Base-by-base conservation (phyloP, 2,113 vertebrate species). In the Loxodonta africana region DNA sequence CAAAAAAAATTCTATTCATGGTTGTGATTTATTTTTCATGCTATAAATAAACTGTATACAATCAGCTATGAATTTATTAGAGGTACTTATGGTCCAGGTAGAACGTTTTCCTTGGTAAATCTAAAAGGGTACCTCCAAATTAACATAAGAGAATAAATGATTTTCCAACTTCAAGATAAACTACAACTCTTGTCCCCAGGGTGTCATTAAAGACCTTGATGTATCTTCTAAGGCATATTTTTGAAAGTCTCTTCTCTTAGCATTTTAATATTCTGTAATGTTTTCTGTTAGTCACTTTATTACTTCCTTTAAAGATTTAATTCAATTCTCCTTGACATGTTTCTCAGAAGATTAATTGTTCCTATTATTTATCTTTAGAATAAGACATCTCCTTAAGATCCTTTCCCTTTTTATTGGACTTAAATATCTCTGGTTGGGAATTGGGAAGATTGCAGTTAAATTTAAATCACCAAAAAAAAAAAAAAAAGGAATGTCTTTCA, bases 201-300 rank as follows among this genome's bases (percentile, higher is more conserved):
- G 51, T 92, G 2, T 89, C 63, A 89, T 96, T 83, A 95, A 95
- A 96, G 76, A 82, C 17, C 85, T 92, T 83, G 63, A 84, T 63
- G 8, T 46, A 71, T 93, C 91, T 94, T 93, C 95, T 74, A 71
- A 95, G 87, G 78, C 87, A 83, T 87, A 83, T 71, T 96, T 97
- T 93, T 88, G 23, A 91, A 97, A 97, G 48, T 90, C 67, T 90
- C 28, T 97, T 96, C 73, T 91, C 93, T 83, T 14, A 37, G 62
- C 67, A 84, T 92, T 94, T 95, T 90, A 93, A 95, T 92, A 97
- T 80, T 95, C 89, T 95, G 5, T 7, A 90, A n/a, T 92, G 46
- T 90, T 95, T 97, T 96, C 76, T 98, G 63, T 96, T 93, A 94
- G 91, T 96, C 80, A 88, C 91, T 93, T 97, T 95, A 96, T 88